phyloP scores from a whole-genome alignment of 1,140 invertebrate species.

The Ceratosolen fusciceps region DNA sequence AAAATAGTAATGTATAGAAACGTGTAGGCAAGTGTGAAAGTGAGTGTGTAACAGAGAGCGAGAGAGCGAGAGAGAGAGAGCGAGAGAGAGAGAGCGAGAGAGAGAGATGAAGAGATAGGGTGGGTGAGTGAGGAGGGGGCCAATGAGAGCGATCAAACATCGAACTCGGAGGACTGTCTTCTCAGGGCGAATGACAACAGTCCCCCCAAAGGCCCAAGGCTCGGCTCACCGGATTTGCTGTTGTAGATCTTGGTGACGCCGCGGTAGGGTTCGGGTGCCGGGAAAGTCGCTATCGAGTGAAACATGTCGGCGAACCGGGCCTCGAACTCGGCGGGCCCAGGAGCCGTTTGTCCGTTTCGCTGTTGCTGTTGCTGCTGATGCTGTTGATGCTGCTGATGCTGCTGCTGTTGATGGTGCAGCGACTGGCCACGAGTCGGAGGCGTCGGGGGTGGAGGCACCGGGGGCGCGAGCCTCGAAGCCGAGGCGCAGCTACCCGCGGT shows the following conservation, averaged over 20 bases:
- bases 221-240: constrained; percentile 71
- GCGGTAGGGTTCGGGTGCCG: constrained; percentile 69
- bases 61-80: neutral
- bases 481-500: constrained; percentile 52
- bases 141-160: constrained; percentile 35
- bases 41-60: too few relatives aligned
- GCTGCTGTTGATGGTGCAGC: constrained; percentile 59
- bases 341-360: constrained; percentile 56
- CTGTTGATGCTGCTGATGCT: constrained; percentile 60
- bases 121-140: neutral
- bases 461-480: constrained; percentile 61
- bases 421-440: constrained; percentile 57
- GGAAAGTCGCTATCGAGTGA: constrained; percentile 70
- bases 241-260: constrained; percentile 73
- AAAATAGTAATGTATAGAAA: neutral
- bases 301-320: constrained; percentile 71
- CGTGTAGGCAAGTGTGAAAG: neutral
- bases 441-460: constrained; percentile 56
- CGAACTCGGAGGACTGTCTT: constrained; percentile 50
- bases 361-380: constrained; percentile 59
- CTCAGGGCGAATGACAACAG: constrained; percentile 44
- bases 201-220: constrained; percentile 7
- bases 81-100: neutral
- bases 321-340: constrained; percentile 68
- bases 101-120: neutral